These are phyloP conservation scores for Poecilia velifera DNA, from an alignment of 2,797 vertebrate genomes.

Conservation along the genomic window DNA sequence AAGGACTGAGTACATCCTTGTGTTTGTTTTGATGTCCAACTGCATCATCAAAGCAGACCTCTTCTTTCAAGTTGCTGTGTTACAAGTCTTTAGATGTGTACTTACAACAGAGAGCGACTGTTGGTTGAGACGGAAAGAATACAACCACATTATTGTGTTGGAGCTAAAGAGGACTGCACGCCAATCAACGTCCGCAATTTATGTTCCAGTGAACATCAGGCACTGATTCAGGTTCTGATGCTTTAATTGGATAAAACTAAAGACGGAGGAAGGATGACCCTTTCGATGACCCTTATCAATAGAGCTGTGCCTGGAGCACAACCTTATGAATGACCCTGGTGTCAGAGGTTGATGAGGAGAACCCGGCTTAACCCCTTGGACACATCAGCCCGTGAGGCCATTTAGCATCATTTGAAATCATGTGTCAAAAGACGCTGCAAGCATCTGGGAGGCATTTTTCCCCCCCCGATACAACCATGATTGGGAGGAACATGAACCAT, in stretches of 20 bases:
- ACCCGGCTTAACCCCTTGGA: constrained; percentile 75
- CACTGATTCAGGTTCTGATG: constrained; percentile 63
- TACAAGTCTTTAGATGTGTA: constrained; percentile 37
- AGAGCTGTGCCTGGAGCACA: constrained; percentile 64
- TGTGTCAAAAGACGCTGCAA: constrained; percentile 60
- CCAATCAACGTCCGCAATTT: constrained; percentile 72
- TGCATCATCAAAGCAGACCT: constrained; percentile 42
- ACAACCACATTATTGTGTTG: constrained; percentile 54
- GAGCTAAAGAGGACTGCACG: constrained; percentile 45
- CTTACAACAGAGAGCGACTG: constrained; percentile 39
- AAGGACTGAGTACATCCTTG: constrained; percentile 15
- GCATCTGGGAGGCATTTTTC: constrained; percentile 65
- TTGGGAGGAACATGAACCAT: constrained; percentile 14
- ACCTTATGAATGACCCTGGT: constrained; percentile 77
- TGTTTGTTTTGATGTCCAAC: constrained; percentile 30
- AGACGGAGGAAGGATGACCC: constrained; percentile 69
- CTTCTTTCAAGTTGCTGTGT: constrained; percentile 22
- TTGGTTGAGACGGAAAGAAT: constrained; percentile 34
- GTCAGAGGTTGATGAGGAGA: constrained; percentile 82
- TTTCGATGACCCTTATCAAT: constrained; percentile 74
- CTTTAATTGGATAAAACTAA: constrained; percentile 75
- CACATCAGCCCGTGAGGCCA: constrained; percentile 71
- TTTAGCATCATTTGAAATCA: constrained; percentile 76
- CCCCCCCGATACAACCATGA: constrained; percentile 35
- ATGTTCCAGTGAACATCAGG: constrained; percentile 62